A percentile compares a stretch with the other conserved stretches of the same genome.
Conservation (phyloP, 2,888 invertebrate species). For the Anthophora plumipes region DNA sequence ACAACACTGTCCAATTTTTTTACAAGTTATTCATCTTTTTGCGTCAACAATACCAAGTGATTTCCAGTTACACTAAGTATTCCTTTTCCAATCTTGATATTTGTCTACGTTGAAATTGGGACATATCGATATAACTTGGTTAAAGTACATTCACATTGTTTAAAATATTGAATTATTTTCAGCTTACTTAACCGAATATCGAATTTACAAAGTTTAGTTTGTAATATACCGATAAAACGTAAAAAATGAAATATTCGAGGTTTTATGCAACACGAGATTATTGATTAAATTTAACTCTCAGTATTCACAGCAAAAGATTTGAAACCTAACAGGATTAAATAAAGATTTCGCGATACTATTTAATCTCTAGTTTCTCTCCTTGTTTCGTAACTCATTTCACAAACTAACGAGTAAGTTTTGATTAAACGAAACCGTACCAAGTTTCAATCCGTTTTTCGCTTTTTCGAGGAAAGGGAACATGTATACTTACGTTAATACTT, state of each 20-base stretch:
- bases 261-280: background rate
- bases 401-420: conserved; percentile 3
- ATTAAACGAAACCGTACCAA: conserved; percentile 16
- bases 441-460: background rate
- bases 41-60: no score
- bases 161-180: background rate
- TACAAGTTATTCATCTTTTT: no score
- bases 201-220: background rate
- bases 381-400: conserved; percentile 9
- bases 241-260: background rate
- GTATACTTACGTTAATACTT: background rate
- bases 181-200: background rate
- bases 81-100: no score
- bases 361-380: background rate
- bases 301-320: background rate
- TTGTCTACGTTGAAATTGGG: no score
- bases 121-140: background rate
- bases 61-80: background rate
- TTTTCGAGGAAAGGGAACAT: background rate
- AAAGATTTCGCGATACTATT: background rate
- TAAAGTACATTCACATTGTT: background rate
- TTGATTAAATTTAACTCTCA: background rate
- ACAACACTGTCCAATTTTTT: no score
- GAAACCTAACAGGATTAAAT: conserved; percentile 1
- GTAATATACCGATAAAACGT: background rate